A percentile compares a stretch with the other conserved stretches of the same genome.
These are phyloP conservation scores for Malaclemys terrapin DNA, from an alignment of 2,113 vertebrate genomes.

Conservation along the genomic window DNA sequence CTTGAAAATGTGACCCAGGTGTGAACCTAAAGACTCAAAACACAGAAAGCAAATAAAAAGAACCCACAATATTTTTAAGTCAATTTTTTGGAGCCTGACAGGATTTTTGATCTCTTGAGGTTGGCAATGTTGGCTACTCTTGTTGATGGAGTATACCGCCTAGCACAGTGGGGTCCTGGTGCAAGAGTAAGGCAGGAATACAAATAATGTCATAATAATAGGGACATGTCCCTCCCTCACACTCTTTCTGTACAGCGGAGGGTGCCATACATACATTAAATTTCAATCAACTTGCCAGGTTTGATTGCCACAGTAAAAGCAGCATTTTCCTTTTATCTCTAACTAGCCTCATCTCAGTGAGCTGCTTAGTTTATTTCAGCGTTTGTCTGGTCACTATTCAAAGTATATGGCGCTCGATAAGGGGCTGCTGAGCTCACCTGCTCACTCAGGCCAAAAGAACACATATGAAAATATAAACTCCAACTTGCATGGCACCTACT, in stretches of 20 bases:
- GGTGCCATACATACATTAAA: neutral
- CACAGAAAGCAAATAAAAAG: neutral
- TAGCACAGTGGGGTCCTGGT: neutral
- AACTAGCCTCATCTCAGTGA: neutral
- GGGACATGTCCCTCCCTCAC: neutral
- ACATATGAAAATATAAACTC: too few relatives aligned
- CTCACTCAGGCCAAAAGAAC: too few relatives aligned
- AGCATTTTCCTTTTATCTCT: neutral
- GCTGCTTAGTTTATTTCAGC: neutral
- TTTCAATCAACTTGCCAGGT: neutral
- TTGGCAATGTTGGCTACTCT: neutral
- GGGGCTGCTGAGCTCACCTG: too few relatives aligned
- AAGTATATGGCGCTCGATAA: too few relatives aligned
- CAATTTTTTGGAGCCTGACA: neutral
- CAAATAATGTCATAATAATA: neutral
- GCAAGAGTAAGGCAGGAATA: neutral
- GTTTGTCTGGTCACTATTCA: neutral
- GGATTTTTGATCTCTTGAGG: neutral
- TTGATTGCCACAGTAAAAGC: neutral
- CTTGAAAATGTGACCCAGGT: neutral
- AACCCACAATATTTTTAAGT: neutral
- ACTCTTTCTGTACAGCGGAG: neutral
- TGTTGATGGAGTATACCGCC: neutral
- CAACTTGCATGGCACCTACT: too few relatives aligned
- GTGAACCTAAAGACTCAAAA: neutral